Evolutionary conservation across 2,888 invertebrate species (phyloP), one percentile per base, ranked within the genome.

Genomic region (Saturnia pavonia): DNA sequence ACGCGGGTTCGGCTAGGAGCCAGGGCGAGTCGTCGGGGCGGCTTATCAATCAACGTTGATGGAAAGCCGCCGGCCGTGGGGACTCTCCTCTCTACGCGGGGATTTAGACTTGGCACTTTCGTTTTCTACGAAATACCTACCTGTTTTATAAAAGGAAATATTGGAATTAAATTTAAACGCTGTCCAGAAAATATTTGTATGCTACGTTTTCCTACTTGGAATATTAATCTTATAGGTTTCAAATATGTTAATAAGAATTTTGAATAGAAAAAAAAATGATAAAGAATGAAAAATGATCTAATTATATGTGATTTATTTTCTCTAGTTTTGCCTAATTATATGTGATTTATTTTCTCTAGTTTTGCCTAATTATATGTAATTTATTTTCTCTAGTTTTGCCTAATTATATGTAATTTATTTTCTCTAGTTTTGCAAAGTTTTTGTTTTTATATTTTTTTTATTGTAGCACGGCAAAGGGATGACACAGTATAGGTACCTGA

Each of bases 11-110:
- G 11, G 57, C 27, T 25, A 14, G 57, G 22, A 25, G 27, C 57
- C 63, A 63, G 63, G 40, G 40, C 65, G 65, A 60, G 57, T 60
- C 67, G 65, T 12, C 27, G 67, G 72, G 67, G 82, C 80, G 81
- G 82, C 87, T 88, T 88, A 91, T 90, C 89, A 89, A 90, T 91
- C 90, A 90, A 88, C 74, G 80, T 72, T 86, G 88, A 87, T 87
- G 87, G 86, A 87, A 86, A 83, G 82, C 82, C 84, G 78, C 80
- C 74, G 82, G 78, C 84, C 81, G 80, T 78, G 82, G 87, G 83
- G 84, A 84, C 76, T 42, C 27, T 40, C 48, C 45, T 51, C 71
- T 71, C 70, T 71, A 70, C 73, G 72, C 70, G 72, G 70, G 75
- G 77, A 76, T 75, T 76, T 76, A 75, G 71, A 51, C 45, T 34